Percentiles rank a stretch among this genome's conserved stretches.
These are phyloP conservation scores for Podargus strigoides DNA, from an alignment of 2,797 vertebrate species.

Conservation along the genomic window DNA sequence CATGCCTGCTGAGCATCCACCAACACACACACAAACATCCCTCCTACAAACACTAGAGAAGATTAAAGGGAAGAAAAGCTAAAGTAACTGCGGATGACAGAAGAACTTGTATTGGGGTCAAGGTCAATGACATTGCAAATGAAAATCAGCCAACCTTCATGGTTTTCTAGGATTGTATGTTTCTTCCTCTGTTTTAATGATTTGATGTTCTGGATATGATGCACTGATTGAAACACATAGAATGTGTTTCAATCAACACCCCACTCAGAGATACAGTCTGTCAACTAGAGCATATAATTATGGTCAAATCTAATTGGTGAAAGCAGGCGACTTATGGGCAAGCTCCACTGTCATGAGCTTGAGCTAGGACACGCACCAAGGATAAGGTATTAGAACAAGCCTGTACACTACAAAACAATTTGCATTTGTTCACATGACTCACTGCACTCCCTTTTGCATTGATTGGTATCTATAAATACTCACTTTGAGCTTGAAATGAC, in stretches of 20 bases:
- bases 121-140: neutral
- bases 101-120: neutral
- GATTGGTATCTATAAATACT: neutral
- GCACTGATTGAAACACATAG: neutral
- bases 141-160: neutral
- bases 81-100: neutral
- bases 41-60: neutral
- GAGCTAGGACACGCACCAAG: neutral
- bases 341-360: neutral
- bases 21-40: neutral
- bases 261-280: neutral
- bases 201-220: neutral
- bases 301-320: neutral
- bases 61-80: neutral
- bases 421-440: neutral
- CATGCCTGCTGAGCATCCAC: neutral
- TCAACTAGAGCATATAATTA: neutral
- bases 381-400: neutral
- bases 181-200: neutral
- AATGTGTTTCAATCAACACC: neutral
- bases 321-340: neutral
- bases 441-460: neutral
- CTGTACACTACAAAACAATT: neutral
- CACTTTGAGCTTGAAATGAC: neutral
- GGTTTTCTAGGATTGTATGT: neutral